A percentile compares a stretch with the other conserved stretches of the same genome.
Evolutionary conservation across 2,888 invertebrate genomes (phyloP).

Genomic region (Cinara cedri): DNA sequence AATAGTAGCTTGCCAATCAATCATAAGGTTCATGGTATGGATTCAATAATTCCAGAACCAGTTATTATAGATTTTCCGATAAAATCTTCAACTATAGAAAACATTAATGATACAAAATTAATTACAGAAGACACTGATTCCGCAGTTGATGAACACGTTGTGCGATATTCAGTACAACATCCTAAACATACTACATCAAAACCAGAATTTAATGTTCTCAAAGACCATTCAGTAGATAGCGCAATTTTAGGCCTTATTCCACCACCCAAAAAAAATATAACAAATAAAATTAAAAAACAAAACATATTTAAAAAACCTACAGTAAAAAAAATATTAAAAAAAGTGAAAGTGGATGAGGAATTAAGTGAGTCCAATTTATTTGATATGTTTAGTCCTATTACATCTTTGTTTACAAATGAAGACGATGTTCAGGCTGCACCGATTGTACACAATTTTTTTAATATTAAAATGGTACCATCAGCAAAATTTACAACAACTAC

Average conservation of each 20-base stretch:
- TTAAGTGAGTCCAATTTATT: conserved; percentile 25
- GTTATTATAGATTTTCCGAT: conserved; percentile 38
- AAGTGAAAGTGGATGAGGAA: background rate
- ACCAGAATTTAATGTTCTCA: background rate
- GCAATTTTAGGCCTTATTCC: conserved; percentile 43
- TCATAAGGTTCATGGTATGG: conserved; percentile 28
- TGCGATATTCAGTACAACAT: conserved; percentile 31
- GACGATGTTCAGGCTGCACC: conserved; percentile 1
- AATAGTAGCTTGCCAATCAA: conserved; percentile 32
- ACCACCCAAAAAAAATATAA: background rate
- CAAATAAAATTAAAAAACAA: background rate
- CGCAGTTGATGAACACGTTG: conserved; percentile 8
- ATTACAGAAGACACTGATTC: conserved; percentile 5
- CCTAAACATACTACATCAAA: conserved; percentile 14
- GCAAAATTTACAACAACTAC: conserved; percentile 15
- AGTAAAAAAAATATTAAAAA: conserved; percentile 30
- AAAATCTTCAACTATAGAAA: background rate
- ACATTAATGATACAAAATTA: conserved; percentile 23
- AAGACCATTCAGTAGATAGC: conserved; percentile 3
- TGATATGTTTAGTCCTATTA: conserved; percentile 44
- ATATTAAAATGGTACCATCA: conserved; percentile 39
- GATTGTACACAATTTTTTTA: conserved; percentile 40
- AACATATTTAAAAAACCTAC: conserved; percentile 14
- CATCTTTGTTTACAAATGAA: conserved; percentile 21
- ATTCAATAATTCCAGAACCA: conserved; percentile 38